Evolutionary conservation across 2,888 invertebrate species (phyloP), one percentile per base, ranked within the genome.

Genomic region (Halictus quadricinctus): DNA sequence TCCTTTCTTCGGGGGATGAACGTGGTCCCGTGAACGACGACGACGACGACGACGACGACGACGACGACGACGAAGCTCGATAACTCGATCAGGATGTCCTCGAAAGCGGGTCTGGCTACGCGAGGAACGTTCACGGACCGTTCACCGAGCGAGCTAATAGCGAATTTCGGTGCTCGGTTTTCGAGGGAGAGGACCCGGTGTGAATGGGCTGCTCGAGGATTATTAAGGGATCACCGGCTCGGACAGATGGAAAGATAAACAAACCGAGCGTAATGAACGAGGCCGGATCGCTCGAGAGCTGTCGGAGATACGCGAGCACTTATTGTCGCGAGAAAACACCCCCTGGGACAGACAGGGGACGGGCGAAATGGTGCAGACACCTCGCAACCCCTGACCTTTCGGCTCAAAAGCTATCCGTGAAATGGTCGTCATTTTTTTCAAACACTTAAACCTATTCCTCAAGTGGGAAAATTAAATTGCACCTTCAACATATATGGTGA

Each of bases 231-330:
- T 91, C 90, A 89, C 85, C 88, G 88, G 89, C 83, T 91, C 87
- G 88, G 91, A 87, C 91, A 89, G 92, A 92, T 92, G 90, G 89
- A 88, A 90, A 89, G 91, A 92, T 91, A 92, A 92, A 93, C 90
- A 91, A 92, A 92, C 90, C 88, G 81, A 85, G 80, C 87, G 91
- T 92, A 90, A 92, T 91, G 92, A 91, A 92, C 87, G 87, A 88
- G 89, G 79, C 74, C 21, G 75, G 66, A 86, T 87, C 85, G 85
- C 60, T 85, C 83, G 84, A 86, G 82, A 86, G 83, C 80, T 83
- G 82, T 89, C 83, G 76, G 54, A 78, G 85, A 88, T 87, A 84
- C 81, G 83, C 21, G 29, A 80, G 72, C 81, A 83, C 87, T 87
- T 89, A 87, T 89, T 89, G 90, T 89, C 89, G 74, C 84, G 85